Evolutionary conservation across 2,888 invertebrate genomes (phyloP), one percentile per base, ranked within the genome.

Genomic region (Rhagophthalmus giganteus): DNA sequence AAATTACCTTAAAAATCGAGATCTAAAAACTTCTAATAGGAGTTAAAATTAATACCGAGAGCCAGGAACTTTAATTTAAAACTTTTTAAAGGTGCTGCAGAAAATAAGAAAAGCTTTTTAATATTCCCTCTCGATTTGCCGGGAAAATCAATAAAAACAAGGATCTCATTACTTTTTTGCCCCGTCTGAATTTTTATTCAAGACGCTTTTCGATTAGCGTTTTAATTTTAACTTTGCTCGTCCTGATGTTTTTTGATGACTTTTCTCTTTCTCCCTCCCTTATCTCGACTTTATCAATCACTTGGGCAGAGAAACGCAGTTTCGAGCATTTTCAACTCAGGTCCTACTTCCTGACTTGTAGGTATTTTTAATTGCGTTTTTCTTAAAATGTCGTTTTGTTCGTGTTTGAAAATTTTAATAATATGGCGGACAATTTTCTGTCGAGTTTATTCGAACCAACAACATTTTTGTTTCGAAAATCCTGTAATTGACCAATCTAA

Each of bases 161-260:
- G 69, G 69, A 68, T 69, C 68, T 68, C 69, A 68, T 68, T 67
- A 68, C 66, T 67, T 67, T 68, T 68, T 69, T 69, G 65, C 66
- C 48, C 65, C 40, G 49, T 52, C 46, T 42, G 54, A 47, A 56
- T 58, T 60, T 60, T 58, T 58, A 58, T 60, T 56, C 58, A 50
- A 41, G 59, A 59, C 58, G 66, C 62, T 64, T 67, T 65, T 68
- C 68, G 68, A 68, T 68, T 68, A 68, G 65, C 66, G 65, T 64
- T 64, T 66, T 66, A 67, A 66, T 63, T 67, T 68, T 62, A 64
- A 66, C 58, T 61, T 61, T 52, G 57, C 59, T 57, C 60, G 51
- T 46, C 48, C 55, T 57, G 57, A 48, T 45, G 61, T 63, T 64
- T 65, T 65, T 62, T 60, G 62, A 64, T 64, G 62, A 63, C 63